Evolutionary conservation across 2,888 invertebrate genomes (phyloP).

Genomic region (Standfussiana lucernea): DNA sequence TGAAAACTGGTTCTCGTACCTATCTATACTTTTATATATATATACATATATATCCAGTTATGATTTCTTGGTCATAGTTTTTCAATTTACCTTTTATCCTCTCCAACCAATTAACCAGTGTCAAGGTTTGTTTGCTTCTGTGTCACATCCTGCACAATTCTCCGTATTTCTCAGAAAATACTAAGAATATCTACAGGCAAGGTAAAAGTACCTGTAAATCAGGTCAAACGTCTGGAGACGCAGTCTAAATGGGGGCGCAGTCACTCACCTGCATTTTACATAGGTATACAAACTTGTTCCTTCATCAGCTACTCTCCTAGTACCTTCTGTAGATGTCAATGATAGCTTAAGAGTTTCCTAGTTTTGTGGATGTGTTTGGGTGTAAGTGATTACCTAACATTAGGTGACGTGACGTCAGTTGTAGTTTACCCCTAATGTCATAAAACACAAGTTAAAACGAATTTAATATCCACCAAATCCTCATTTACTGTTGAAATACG

Average conservation of each 20-base stretch:
- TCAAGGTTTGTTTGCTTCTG: neutral
- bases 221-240: conserved; percentile 49
- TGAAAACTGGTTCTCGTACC: neutral
- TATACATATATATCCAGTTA: neutral
- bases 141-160: neutral
- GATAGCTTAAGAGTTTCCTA: neutral
- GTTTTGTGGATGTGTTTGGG: neutral
- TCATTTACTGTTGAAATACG: neutral
- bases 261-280: conserved; percentile 41
- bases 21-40: neutral
- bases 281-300: conserved; percentile 4
- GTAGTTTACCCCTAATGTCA: no score
- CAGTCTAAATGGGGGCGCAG: conserved; percentile 14
- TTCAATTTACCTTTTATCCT: neutral
- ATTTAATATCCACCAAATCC: neutral
- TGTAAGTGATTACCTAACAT: neutral
- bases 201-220: conserved; percentile 27
- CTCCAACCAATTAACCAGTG: neutral
- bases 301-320: neutral
- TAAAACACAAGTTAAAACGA: no score
- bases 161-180: neutral
- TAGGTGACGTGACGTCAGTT: neutral
- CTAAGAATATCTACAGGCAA: conserved; percentile 6
- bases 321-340: neutral
- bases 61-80: neutral